Percentiles rank a stretch among this genome's conserved stretches.
Evolutionary conservation across 2,113 vertebrate species (phyloP).

Genomic region (Ceuthmochares aereus): DNA sequence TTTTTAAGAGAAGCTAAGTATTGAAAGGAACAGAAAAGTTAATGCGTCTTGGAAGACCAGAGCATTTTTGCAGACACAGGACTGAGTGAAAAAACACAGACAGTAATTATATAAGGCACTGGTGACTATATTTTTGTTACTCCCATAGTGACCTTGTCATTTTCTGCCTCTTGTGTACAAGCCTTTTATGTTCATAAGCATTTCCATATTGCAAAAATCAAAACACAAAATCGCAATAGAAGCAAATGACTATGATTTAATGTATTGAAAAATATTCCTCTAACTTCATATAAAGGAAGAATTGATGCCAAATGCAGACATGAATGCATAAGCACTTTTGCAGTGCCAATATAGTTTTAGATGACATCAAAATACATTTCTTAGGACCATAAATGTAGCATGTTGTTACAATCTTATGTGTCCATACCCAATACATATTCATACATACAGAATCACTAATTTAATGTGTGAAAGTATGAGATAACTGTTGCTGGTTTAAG

Average conservation of each 20-base stretch:
- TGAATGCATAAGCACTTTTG: not conserved
- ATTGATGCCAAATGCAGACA: not conserved
- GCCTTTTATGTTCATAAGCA: not conserved
- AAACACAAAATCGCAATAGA: not conserved
- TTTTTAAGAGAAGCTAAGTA: not conserved
- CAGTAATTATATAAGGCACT: not conserved
- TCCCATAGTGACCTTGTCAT: not conserved
- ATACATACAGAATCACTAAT: not conserved
- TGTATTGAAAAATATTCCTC: not conserved
- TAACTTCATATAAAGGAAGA: not conserved
- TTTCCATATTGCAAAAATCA: not conserved
- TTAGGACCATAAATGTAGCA: not conserved
- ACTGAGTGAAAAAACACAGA: not conserved
- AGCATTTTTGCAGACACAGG: not conserved
- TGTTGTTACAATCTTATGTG: no score
- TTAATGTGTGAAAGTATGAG: not conserved
- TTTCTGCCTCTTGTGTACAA: not conserved
- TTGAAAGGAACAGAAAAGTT: not conserved
- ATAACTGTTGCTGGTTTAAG: not conserved
- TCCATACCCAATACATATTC: no score
- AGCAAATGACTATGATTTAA: not conserved
- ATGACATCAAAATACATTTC: not conserved
- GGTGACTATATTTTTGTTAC: not conserved
- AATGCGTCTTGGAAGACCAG: not conserved
- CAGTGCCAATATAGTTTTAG: not conserved